A percentile compares a stretch with the other conserved stretches of the same genome.
Conservation (phyloP, 2,888 invertebrate genomes). For the Saturnia pavonia region DNA sequence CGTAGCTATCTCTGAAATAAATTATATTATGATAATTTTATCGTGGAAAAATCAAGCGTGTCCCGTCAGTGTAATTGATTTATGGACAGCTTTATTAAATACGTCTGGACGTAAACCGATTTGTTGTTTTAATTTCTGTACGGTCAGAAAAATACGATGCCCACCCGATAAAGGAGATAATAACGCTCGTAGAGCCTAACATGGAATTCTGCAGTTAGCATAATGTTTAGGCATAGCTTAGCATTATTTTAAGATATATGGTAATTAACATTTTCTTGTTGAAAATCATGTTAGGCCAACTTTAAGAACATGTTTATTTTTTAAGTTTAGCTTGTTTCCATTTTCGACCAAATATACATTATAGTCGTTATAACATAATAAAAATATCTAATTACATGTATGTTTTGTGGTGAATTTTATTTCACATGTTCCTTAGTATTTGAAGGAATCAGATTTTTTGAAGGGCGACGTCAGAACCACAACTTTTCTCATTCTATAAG, state of each 20-base stretch:
- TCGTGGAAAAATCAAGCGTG: background rate
- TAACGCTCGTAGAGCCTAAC: background rate
- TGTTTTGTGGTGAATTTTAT: too few species aligned
- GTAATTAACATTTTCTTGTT: background rate
- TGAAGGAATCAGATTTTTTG: too few species aligned
- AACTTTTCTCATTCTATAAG: too few species aligned
- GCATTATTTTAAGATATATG: background rate
- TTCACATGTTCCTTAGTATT: too few species aligned
- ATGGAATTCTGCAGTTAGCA: too few species aligned
- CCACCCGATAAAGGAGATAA: background rate
- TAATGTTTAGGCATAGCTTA: background rate
- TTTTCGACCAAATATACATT: background rate
- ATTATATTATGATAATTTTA: slow-evolving; percentile 6
- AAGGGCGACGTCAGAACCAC: too few species aligned
- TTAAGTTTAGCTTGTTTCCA: too few species aligned
- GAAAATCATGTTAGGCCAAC: too few species aligned
- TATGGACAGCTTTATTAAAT: slow-evolving; percentile 10
- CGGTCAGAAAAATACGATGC: background rate
- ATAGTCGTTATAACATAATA: too few species aligned
- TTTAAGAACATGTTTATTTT: too few species aligned
- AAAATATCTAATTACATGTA: background rate
- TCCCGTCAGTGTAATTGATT: slow-evolving; percentile 3
- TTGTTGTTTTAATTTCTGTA: background rate
- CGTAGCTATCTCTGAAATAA: slow-evolving; percentile 22
- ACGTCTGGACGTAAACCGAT: background rate